Percentiles rank a stretch among this genome's conserved stretches.
Conservation (phyloP, 2,797 vertebrate species). For the Meda fulgida region DNA sequence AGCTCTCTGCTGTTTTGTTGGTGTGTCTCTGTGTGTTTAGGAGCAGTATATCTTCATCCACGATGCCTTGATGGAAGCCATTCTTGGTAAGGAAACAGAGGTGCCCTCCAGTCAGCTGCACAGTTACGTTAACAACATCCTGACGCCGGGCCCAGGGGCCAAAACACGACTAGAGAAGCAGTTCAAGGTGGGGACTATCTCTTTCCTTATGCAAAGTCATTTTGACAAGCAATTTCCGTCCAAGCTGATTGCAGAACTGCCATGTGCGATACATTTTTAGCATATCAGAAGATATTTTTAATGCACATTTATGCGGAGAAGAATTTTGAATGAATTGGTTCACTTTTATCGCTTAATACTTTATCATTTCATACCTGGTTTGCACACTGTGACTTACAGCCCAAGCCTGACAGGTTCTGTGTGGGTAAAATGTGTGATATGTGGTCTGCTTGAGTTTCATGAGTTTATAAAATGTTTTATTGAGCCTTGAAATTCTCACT, state of each 20-base stretch:
- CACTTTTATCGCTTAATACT: neutral
- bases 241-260: neutral
- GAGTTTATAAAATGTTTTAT: conserved; percentile 23
- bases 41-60: conserved; percentile 98
- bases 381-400: conserved; percentile 5
- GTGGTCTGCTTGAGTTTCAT: conserved; percentile 4
- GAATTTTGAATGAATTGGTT: neutral
- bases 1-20: neutral
- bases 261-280: neutral
- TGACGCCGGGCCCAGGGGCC: conserved; percentile 83
- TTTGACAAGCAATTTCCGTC: neutral
- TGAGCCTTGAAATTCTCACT: neutral
- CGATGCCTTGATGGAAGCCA: conserved; percentile 94
- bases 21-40: conserved; percentile 66
- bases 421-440: neutral
- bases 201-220: neutral
- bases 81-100: conserved; percentile 91
- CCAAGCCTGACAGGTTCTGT: neutral
- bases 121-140: conserved; percentile 89
- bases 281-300: neutral
- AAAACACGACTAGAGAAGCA: conserved; percentile 89
- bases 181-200: conserved; percentile 83
- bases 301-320: conserved; percentile 6
- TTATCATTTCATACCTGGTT: conserved; percentile 7
- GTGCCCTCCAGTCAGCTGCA: conserved; percentile 86